phyloP scores from a whole-genome alignment of 2,888 invertebrate genomes.

The Rhorus exstirpatorius region DNA sequence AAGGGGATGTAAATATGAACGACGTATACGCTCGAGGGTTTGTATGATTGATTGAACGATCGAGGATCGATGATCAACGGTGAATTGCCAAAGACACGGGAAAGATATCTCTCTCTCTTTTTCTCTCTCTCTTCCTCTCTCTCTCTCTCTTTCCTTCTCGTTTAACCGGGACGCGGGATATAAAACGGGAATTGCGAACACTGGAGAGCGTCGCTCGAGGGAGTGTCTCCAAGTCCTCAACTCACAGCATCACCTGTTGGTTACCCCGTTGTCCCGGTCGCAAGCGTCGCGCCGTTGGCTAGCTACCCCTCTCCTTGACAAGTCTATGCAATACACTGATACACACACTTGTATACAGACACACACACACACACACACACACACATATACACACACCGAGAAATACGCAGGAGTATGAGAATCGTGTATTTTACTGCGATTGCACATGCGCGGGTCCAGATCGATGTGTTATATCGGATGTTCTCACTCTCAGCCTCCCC shows the following conservation, averaged over 20 bases:
- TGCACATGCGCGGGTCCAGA: conserved; percentile 80
- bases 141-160: neutral
- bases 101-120: neutral
- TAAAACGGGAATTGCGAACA: conserved; percentile 26
- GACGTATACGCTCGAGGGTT: conserved; percentile 5
- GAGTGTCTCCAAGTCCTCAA: conserved; percentile 79
- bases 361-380: conserved; percentile 53
- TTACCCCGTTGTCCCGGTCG: conserved; percentile 79
- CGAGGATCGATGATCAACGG: conserved; percentile 40
- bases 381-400: neutral
- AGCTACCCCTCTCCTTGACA: conserved; percentile 50
- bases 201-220: conserved; percentile 72
- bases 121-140: neutral
- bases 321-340: conserved; percentile 3
- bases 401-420: conserved; percentile 29
- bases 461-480: conserved; percentile 81
- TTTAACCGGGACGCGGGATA: conserved; percentile 5
- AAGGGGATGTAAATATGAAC: neutral
- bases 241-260: conserved; percentile 83
- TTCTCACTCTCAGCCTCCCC: conserved; percentile 45
- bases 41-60: conserved; percentile 39
- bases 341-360: neutral
- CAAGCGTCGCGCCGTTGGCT: conserved; percentile 66
- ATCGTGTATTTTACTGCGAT: conserved; percentile 34
- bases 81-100: neutral